Conservation (phyloP, 1,140 invertebrate species). For the Drosophila pseudoananassae region DNA sequence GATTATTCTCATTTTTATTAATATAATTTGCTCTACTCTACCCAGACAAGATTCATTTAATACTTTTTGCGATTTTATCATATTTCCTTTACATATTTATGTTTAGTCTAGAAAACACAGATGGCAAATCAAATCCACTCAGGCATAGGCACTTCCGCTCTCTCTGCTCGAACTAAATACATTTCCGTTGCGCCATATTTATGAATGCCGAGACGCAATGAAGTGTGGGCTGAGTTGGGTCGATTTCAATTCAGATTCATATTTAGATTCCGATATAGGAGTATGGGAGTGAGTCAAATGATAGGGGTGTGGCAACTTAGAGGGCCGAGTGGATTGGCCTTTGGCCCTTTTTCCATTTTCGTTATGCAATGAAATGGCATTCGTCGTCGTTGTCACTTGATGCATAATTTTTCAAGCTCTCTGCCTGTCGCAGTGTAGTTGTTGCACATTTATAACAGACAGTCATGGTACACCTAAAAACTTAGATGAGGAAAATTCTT, state of each 20-base stretch:
- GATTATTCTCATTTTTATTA: slow-evolving; percentile 33
- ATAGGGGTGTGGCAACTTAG: not conserved
- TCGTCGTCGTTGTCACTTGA: slow-evolving; percentile 66
- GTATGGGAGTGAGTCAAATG: not conserved
- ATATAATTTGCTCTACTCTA: slow-evolving; percentile 14
- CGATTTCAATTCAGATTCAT: slow-evolving; percentile 7
- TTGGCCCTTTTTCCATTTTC: slow-evolving; percentile 36
- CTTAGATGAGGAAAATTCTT: too few relatives aligned
- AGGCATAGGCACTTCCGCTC: slow-evolving; percentile 65
- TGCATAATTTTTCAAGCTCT: slow-evolving; percentile 76
- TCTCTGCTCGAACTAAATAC: slow-evolving; percentile 62
- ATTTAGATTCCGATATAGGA: not conserved
- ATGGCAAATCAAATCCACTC: slow-evolving; percentile 66
- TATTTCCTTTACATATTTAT: slow-evolving; percentile 40
- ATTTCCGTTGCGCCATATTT: slow-evolving; percentile 69
- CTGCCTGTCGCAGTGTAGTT: slow-evolving; percentile 64
- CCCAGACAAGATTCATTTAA: slow-evolving; percentile 24
- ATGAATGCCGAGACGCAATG: slow-evolving; percentile 45
- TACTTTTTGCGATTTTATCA: slow-evolving; percentile 45
- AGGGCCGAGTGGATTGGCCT: slow-evolving; percentile 10
- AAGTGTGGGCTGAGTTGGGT: slow-evolving; percentile 33
- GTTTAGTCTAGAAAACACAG: slow-evolving; percentile 22
- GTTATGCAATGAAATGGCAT: slow-evolving; percentile 51
- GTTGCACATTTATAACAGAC: slow-evolving; percentile 74
- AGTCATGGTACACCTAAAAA: slow-evolving; percentile 10